phyloP scores from a whole-genome alignment of 1,140 invertebrate species.

The Pseudobourletiella spinata region DNA sequence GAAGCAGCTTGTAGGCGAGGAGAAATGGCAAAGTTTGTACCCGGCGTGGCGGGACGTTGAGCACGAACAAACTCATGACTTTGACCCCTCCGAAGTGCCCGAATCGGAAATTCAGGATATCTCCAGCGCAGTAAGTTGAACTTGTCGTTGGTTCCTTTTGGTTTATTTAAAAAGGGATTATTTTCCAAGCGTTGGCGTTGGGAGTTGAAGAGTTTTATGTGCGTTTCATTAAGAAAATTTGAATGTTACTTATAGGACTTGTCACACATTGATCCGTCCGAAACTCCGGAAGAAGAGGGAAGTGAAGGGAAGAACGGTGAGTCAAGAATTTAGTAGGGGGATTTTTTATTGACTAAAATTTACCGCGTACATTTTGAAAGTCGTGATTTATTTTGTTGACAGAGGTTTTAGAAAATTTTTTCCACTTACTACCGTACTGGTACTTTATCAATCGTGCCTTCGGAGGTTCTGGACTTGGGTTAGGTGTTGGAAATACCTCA shows the following conservation, averaged over 20 bases:
- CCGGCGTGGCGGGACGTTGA: constrained; percentile 15
- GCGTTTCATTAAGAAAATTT: background rate
- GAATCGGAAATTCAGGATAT: constrained; percentile 10
- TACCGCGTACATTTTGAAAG: too few species aligned
- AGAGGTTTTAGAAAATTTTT: constrained; percentile 29
- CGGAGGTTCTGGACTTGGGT: constrained; percentile 5
- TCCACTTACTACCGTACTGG: constrained; percentile 33
- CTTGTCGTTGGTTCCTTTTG: too few species aligned
- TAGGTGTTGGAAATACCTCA: constrained; percentile 9
- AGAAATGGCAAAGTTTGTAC: constrained; percentile 31
- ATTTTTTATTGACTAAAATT: too few species aligned
- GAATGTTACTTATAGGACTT: constrained; percentile 16
- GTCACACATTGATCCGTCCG: constrained; percentile 27
- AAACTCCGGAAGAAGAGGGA: constrained; percentile 22
- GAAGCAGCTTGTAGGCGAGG: constrained; percentile 32
- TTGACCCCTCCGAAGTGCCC: constrained; percentile 24
- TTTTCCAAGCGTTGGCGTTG: too few species aligned
- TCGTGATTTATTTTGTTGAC: too few species aligned
- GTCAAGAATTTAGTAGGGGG: too few species aligned
- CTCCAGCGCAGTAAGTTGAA: constrained; percentile 18
- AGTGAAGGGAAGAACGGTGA: constrained; percentile 24
- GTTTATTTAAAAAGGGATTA: too few species aligned
- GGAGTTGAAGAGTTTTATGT: too few species aligned
- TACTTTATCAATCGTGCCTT: constrained; percentile 34
- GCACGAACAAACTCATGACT: constrained; percentile 20